These are phyloP conservation scores for Cheirogaleus medius DNA, from an alignment of 2,113 vertebrate species.

Conservation along the genomic window DNA sequence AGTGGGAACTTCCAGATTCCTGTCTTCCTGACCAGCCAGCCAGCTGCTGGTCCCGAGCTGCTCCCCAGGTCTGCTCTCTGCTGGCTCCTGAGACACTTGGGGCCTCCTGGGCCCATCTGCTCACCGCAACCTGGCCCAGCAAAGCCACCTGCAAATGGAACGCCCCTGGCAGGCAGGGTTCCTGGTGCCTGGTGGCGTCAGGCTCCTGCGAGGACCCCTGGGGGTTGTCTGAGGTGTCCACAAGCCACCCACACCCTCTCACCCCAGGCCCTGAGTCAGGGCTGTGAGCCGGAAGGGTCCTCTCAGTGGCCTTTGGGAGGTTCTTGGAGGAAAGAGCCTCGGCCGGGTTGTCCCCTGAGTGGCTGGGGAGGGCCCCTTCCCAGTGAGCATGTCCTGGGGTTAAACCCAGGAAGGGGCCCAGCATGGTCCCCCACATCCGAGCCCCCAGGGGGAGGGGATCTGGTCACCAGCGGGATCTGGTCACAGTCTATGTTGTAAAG, in stretches of 20 bases:
- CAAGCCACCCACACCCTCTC: background rate
- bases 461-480: background rate
- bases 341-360: background rate
- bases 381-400: background rate
- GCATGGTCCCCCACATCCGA: background rate
- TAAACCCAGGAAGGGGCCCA: background rate
- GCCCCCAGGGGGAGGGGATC: background rate
- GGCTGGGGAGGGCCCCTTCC: background rate
- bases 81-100: background rate
- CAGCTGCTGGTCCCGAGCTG: background rate
- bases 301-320: background rate
- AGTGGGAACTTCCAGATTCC: conserved; percentile 38
- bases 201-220: background rate
- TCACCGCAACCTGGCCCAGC: background rate
- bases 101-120: background rate
- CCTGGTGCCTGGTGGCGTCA: background rate
- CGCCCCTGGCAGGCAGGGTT: background rate
- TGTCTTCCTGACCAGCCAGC: background rate
- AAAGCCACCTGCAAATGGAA: background rate
- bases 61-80: background rate
- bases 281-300: background rate
- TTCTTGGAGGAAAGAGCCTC: background rate
- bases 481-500: background rate
- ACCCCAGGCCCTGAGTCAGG: background rate
- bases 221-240: background rate